Base-by-base conservation (phyloP, 2,113 vertebrate genomes). In the Urocynchramus pylzowi region DNA sequence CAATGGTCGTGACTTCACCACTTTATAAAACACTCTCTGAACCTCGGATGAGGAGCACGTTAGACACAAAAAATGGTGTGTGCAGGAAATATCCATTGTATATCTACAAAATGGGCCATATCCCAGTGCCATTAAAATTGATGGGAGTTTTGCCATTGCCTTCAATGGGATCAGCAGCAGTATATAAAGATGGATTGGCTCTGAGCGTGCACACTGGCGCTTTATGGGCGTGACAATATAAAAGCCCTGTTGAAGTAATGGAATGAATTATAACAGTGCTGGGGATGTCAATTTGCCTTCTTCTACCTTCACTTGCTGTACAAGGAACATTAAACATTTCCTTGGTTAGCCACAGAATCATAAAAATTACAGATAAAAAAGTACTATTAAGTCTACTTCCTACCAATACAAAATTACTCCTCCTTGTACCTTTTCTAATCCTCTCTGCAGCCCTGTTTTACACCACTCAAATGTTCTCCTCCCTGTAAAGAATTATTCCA, bases 211-310 rank as follows among this genome's bases (percentile, higher is more conserved):
- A 95, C 89, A 27, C 65, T 9, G 91, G 84, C 6, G 27, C 91
- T 96, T 97, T 97, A 96, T 87, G 84, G 94, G 93, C 27, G 41
- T 96, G 91, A 96, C 94, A 95, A 83, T 27, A 96, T 97, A 96
- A 96, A 87, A 96, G 81, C 89, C 73, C 80, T 56, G 53, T 57
- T 71, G 91, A 91, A 97, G 93, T 73, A 96, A 94, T 95, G 91
- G 93, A 85, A 95, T 96, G 93, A 97, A 89, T 96, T 95, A 94
- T 91, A 91, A 61, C 84, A 79, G 84, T 24, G 33, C 87, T 84
- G 93, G 74, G 81, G 76, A 87, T 89, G 96, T 95, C 94, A 96
- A 64, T 97, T 92, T 96, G 83, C 74, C 57, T 82, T 42, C 74
- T 96, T 56, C 75, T 79, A 60, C 84, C 84, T 89, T 89, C 87